Conservation (phyloP, 2,888 invertebrate genomes). For the Pasiphila rectangulata region DNA sequence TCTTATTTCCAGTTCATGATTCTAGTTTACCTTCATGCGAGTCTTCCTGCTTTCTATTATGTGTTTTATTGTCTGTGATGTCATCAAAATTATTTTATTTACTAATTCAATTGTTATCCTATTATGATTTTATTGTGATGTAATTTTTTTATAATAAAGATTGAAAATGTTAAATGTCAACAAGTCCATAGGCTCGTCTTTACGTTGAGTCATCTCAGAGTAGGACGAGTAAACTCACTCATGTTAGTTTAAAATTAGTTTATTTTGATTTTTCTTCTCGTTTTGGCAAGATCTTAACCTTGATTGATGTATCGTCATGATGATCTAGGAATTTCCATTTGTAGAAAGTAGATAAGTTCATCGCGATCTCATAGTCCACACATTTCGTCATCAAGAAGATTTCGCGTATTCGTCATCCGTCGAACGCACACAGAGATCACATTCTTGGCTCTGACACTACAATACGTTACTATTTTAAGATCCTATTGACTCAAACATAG, state of each 20-base stretch:
- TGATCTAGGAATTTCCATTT: too few species aligned
- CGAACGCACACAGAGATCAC: neutral
- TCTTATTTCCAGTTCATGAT: slow-evolving; percentile 33
- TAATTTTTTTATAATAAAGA: slow-evolving; percentile 16
- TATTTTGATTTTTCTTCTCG: too few species aligned
- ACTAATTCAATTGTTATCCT: neutral
- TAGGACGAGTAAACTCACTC: too few species aligned
- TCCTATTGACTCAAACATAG: too few species aligned
- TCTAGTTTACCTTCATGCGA: slow-evolving; percentile 31
- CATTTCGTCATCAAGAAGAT: neutral
- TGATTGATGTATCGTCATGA: too few species aligned
- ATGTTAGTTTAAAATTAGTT: neutral
- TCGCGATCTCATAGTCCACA: too few species aligned
- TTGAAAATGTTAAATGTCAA: neutral
- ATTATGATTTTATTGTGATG: slow-evolving; percentile 6
- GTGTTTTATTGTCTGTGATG: slow-evolving; percentile 32
- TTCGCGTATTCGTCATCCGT: neutral
- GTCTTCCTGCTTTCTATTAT: slow-evolving; percentile 31
- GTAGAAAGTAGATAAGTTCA: too few species aligned
- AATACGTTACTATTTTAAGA: neutral
- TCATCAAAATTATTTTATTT: neutral
- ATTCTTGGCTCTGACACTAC: slow-evolving; percentile 3
- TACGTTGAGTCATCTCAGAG: neutral
- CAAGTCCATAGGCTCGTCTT: neutral
- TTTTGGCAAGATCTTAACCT: too few species aligned